Evolutionary conservation across 1,140 invertebrate species (phyloP).

Genomic region (Drepana arcuata): DNA sequence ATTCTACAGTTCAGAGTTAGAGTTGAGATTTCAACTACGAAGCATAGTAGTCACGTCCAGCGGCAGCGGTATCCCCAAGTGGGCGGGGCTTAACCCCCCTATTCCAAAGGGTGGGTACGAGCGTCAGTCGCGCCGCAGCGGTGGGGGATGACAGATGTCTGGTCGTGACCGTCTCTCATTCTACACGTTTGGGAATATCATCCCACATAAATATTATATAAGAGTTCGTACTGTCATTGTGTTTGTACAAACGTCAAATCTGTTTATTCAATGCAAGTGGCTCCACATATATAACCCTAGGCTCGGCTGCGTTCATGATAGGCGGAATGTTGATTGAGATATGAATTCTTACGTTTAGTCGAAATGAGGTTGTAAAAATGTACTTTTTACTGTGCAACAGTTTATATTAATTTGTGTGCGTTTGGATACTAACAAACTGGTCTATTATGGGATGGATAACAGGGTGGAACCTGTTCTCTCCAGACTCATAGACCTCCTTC

Average conservation of each 20-base stretch:
- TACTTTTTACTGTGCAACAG: too few relatives aligned
- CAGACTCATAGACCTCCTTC: too few relatives aligned
- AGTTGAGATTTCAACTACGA: too few relatives aligned
- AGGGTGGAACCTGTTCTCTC: too few relatives aligned
- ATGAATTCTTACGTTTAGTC: too few relatives aligned
- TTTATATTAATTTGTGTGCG: too few relatives aligned
- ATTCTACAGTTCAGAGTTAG: too few relatives aligned
- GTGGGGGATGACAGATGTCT: conserved; percentile 62
- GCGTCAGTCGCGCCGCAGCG: conserved; percentile 34
- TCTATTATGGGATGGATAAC: too few relatives aligned
- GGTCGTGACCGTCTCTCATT: conserved; percentile 45
- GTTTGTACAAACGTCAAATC: conserved; percentile 6
- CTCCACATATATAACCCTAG: conserved; percentile 7
- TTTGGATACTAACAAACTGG: too few relatives aligned
- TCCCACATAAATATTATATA: conserved; percentile 48
- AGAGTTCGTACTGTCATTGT: conserved; percentile 3
- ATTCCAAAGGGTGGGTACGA: conserved; percentile 24
- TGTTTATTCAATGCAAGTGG: conserved; percentile 6
- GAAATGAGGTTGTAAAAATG: too few relatives aligned
- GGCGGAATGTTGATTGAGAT: conserved; percentile 4
- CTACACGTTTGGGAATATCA: conserved; percentile 54
- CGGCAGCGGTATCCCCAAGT: conserved; percentile 8
- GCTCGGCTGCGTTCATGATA: conserved; percentile 4
- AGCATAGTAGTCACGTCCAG: too few relatives aligned
- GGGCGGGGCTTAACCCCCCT: conserved; percentile 37